phyloP scores from a whole-genome alignment of 2,888 invertebrate genomes.

The Neocrepidodera transversa region DNA sequence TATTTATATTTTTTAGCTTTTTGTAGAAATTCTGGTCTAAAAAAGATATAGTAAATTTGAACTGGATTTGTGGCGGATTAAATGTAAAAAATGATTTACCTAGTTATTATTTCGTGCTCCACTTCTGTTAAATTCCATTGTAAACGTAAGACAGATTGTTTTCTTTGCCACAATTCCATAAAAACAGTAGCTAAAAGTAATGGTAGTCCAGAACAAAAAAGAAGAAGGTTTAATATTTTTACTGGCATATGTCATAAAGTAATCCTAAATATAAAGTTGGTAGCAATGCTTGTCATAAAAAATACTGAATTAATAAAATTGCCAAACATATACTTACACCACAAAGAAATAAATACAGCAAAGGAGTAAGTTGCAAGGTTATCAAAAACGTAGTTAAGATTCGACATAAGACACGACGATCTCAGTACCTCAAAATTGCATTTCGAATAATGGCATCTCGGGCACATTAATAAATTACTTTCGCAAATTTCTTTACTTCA shows the following conservation, averaged over 20 bases:
- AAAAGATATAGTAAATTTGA: slow-evolving; percentile 10
- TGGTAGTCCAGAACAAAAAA: too few species aligned
- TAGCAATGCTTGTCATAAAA: too few species aligned
- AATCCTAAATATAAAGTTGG: too few species aligned
- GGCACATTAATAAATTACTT: slow-evolving; percentile 44
- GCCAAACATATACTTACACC: slow-evolving; percentile 60
- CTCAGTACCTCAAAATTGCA: slow-evolving; percentile 43
- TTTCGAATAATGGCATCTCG: slow-evolving; percentile 41
- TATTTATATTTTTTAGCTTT: slow-evolving; percentile 29
- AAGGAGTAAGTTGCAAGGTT: slow-evolving; percentile 43
- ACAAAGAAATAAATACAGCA: slow-evolving; percentile 44
- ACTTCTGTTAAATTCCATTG: slow-evolving; percentile 51
- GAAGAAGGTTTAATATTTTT: too few species aligned
- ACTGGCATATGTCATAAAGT: too few species aligned
- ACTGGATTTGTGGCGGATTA: too few species aligned
- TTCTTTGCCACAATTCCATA: slow-evolving; percentile 54
- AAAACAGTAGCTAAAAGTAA: slow-evolving; percentile 51
- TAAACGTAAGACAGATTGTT: slow-evolving; percentile 48
- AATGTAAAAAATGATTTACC: too few species aligned
- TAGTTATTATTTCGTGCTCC: slow-evolving; percentile 42
- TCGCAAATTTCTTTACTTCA: slow-evolving; percentile 45
- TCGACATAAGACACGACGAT: slow-evolving; percentile 39
- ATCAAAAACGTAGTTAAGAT: slow-evolving; percentile 43
- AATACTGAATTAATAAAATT: too few species aligned
- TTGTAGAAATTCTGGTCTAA: slow-evolving; percentile 40